phyloP scores from a whole-genome alignment of 2,888 invertebrate genomes.

The Drosophila tanythrix region DNA sequence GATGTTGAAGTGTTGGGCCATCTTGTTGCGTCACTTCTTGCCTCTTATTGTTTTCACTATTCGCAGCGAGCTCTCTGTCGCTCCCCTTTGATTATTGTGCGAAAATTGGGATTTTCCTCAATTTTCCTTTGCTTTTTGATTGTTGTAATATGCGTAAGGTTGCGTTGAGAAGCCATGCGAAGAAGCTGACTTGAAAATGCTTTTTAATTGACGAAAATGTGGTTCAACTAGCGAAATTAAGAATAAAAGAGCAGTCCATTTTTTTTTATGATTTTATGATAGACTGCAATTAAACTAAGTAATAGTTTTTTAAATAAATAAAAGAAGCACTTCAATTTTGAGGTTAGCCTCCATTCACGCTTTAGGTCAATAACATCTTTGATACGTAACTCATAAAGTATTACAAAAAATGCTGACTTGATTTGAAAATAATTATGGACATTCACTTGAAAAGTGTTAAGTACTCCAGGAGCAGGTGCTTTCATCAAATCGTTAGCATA shows the following conservation, averaged over 20 bases:
- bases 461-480: background rate
- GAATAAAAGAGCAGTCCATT: background rate
- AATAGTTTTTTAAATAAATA: background rate
- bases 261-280: background rate
- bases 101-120: slow-evolving; percentile 33
- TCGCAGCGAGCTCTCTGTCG: background rate
- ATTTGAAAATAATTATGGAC: slow-evolving; percentile 1
- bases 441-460: background rate
- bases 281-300: background rate
- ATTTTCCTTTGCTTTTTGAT: slow-evolving; percentile 1
- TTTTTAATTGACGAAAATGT: slow-evolving; percentile 29
- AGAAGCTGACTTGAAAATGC: background rate
- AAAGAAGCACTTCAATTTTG: background rate
- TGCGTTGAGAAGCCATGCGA: slow-evolving; percentile 2
- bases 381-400: background rate
- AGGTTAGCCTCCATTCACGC: background rate
- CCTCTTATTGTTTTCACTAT: slow-evolving; percentile 39
- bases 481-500: slow-evolving; percentile 8
- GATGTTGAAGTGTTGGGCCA: slow-evolving; percentile 20
- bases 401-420: background rate
- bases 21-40: slow-evolving; percentile 24
- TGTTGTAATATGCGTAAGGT: background rate
- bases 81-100: slow-evolving; percentile 26
- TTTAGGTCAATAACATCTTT: background rate
- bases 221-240: background rate